Evolutionary conservation across 1,140 invertebrate genomes (phyloP).

Genomic region (Cataglyphis hispanica): DNA sequence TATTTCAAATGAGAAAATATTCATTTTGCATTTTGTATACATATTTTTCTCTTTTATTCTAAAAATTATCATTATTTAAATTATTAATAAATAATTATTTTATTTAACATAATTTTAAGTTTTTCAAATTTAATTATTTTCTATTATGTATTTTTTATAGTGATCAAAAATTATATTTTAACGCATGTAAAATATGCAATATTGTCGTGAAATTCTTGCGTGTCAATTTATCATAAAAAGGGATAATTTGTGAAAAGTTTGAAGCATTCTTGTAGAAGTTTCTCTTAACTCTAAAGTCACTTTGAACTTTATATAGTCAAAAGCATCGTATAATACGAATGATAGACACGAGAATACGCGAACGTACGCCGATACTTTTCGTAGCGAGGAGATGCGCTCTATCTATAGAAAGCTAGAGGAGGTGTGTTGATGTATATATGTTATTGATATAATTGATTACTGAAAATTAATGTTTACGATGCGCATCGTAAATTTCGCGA

Average conservation of each 20-base stretch:
- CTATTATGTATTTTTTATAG: too few relatives aligned
- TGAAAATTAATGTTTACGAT: too few relatives aligned
- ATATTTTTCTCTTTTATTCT: too few relatives aligned
- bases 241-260: not conserved
- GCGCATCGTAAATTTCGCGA: not conserved
- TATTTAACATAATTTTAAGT: too few relatives aligned
- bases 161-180: too few relatives aligned
- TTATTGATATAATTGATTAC: too few relatives aligned
- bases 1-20: too few relatives aligned
- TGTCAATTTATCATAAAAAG: not conserved
- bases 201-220: not conserved
- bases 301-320: not conserved
- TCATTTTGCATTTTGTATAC: too few relatives aligned
- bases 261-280: not conserved
- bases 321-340: not conserved
- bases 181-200: too few relatives aligned
- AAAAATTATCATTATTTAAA: too few relatives aligned
- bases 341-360: constrained; percentile 32
- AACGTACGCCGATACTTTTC: constrained; percentile 29
- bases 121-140: too few relatives aligned
- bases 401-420: constrained; percentile 28
- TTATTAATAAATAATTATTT: too few relatives aligned
- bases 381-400: constrained; percentile 47
- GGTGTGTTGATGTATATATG: not conserved
- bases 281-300: not conserved